Base-by-base conservation (phyloP, 2,113 vertebrate genomes). In the Cebus imitator region DNA sequence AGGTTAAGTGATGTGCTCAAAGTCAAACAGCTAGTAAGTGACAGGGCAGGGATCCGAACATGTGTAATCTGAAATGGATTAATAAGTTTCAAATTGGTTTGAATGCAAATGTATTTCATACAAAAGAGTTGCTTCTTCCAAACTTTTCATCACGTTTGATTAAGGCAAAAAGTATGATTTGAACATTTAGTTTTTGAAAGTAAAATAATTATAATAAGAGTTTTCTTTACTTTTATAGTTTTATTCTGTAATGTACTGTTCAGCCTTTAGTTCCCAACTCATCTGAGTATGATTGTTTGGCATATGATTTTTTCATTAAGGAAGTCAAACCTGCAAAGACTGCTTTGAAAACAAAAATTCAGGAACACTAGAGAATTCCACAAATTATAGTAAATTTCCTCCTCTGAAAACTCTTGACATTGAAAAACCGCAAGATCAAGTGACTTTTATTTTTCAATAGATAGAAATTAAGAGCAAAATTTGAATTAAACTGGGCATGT, bases 361-460 rank as follows among this genome's bases (percentile, higher is more conserved):
- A 78, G 58, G 4, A 52, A 48, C 20, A 68, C 32, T 18, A 83
- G 58, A 5, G 14, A 95, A 75, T 73, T 40, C 16, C 21, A 91
- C 18, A 79, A 64, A 86, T 86, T 88, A 82, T 58, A 75, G 66
- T 50, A 23, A 61, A 91, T 94, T 93, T 37, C 14, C 5, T 66
- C 83, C 72, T 91, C 32, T 94, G 76, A 78, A 90, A 97, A 79
- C 10, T 76, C 61, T 73, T 79, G 25, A 68, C 9, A 43, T 18
- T 87, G 64, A 97, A 87, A 66, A 93, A 78, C 14, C 13, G 68
- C 11, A 68, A 0, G 18, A 72, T 57, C 61, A 83, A 64, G n/a
- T 50, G 58, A 79, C n/a, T 50, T 55, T 90, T 83, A 52, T 66
- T 91, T 94, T 93, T 83, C 72, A 91, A 45, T 61, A 7, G 95